Base-by-base conservation (phyloP, 2,888 invertebrate genomes). In the Acanthosepion lycidas region DNA sequence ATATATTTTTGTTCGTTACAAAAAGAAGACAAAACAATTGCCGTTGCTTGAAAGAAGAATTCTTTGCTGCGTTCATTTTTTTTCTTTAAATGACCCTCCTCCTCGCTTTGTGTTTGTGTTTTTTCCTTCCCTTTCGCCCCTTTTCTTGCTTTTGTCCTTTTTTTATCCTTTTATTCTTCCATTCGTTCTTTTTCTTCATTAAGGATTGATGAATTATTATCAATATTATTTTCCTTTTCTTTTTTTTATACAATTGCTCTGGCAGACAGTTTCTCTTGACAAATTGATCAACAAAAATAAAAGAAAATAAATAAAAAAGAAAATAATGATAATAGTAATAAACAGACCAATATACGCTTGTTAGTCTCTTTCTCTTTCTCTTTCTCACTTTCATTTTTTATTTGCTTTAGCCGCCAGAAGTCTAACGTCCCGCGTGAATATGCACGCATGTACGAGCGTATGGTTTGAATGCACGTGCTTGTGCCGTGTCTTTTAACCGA, bases 271-370 rank as follows among this genome's bases (percentile, higher is more conserved):
- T 78, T 23, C 78, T n/a, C 15, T 78, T 78, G 78, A 78, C n/a
- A 78, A 78, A n/a, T n/a, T n/a, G 78, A 78, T 78, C n/a, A 78
- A 78, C 78, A 78, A 78, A 78, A 78, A 78, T n/a, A n/a, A 78
- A 78, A 78, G 9, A n/a, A 78, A 78, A n/a, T n/a, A 78, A 78
- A n/a, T 12, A n/a, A 78, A n/a, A 78, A 78, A 78, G n/a, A 78
- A 78, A 18, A 78, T 9, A 78, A 78, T 78, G n/a, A n/a, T 78
- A n/a, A n/a, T 78, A n/a, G 9, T n/a, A n/a, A 78, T n/a, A 78
- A 78, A 78, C n/a, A n/a, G 78, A 78, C n/a, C 78, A 78, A 78
- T 78, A 78, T n/a, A 78, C n/a, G 78, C 18, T 78, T 78, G n/a
- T 78, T 26, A 78, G 92, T 92, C 26, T 92, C 42, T 92, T 6